Conservation (phyloP, 2,113 vertebrate species). For the Hiodon tergisus region DNA sequence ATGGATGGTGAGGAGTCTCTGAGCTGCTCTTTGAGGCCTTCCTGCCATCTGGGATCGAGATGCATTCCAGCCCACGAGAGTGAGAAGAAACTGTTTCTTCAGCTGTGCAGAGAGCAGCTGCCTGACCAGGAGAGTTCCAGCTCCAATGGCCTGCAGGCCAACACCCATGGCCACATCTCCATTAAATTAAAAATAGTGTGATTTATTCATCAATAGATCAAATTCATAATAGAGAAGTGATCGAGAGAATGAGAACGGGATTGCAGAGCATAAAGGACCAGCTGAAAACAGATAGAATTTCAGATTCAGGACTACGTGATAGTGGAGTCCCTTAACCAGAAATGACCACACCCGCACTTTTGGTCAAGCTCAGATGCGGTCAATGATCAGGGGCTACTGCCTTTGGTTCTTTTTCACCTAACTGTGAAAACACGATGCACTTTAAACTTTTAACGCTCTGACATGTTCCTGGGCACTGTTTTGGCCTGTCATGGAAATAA, state of each 20-base stretch:
- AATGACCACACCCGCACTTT: too few species aligned
- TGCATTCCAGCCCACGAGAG: constrained; percentile 21
- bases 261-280: too few species aligned
- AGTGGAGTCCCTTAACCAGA: too few species aligned
- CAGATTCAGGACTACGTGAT: too few species aligned
- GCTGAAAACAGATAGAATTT: too few species aligned
- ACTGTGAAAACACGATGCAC: not conserved
- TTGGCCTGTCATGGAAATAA: constrained; percentile 79
- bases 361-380: too few species aligned
- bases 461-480: constrained; percentile 61
- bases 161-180: not conserved
- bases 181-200: not conserved
- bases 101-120: constrained; percentile 49
- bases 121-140: not conserved
- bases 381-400: not conserved
- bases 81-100: constrained; percentile 51
- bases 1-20: constrained; percentile 54
- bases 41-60: constrained; percentile 44
- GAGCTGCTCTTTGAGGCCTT: constrained; percentile 45
- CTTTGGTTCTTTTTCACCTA: not conserved
- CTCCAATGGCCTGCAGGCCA: not conserved
- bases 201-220: too few species aligned
- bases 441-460: constrained; percentile 59
- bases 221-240: too few species aligned
- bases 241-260: too few species aligned